Evolutionary conservation across 2,113 vertebrate species (phyloP).

Genomic region (Bostrychus sinensis): DNA sequence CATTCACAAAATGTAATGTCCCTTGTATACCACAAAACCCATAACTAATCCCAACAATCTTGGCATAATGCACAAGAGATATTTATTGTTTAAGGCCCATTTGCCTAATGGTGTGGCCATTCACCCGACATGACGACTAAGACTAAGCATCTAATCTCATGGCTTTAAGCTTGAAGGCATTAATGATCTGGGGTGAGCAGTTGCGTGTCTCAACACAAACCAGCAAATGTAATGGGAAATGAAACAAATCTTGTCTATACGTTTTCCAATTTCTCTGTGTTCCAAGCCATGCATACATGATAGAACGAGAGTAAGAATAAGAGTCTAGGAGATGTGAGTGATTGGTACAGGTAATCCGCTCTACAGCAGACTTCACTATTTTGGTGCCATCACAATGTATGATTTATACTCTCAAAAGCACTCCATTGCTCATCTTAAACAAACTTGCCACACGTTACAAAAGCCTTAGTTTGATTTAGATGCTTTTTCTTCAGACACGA

Average conservation of each 20-base stretch:
- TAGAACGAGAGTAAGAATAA: constrained; percentile 15
- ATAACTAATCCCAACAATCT: no score
- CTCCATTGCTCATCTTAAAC: constrained; percentile 27
- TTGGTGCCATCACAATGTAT: constrained; percentile 51
- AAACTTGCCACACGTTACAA: constrained; percentile 25
- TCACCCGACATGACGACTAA: background rate
- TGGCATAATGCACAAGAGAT: background rate
- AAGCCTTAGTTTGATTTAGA: constrained; percentile 5
- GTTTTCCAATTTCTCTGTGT: constrained; percentile 16
- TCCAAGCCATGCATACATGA: constrained; percentile 23
- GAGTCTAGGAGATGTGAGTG: constrained; percentile 30
- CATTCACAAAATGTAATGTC: no score
- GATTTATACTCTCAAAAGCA: constrained; percentile 42
- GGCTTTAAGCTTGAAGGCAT: background rate
- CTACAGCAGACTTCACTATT: constrained; percentile 44
- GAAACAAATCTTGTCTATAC: background rate
- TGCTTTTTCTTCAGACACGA: background rate
- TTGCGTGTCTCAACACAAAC: background rate
- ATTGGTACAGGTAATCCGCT: constrained; percentile 43
- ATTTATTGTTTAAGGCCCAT: background rate
- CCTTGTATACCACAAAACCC: no score
- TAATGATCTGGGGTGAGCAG: background rate
- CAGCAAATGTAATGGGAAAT: background rate
- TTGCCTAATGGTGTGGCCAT: background rate
- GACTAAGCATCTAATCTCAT: background rate